Evolutionary conservation across 2,113 vertebrate genomes (phyloP), one percentile per base, ranked within the genome.

Genomic region (Acanthisitta chloris): DNA sequence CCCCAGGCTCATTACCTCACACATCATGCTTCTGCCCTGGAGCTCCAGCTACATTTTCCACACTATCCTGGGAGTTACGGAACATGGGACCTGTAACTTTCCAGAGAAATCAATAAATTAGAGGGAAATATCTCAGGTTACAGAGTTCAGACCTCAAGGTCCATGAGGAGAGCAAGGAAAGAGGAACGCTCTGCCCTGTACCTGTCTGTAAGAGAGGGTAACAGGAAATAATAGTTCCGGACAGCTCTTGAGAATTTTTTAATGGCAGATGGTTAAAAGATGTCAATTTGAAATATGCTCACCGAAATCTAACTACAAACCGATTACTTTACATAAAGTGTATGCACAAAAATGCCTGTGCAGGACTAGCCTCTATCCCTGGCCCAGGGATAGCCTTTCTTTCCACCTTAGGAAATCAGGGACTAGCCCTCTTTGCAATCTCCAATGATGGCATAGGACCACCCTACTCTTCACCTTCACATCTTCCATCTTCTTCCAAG

Each of bases 11-110:
- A 58, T 49, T 17, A 88, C n/a, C 17, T 80, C 1, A 1, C 4
- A 20, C 64, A 52, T 36, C 36, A 51, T 10, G 0, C 24, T 64
- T 67, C 72, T 46, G 65, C 82, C 78, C 74, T 55, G 92, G 82
- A 90, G 84, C 89, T 92, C 80, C 94, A 94, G 85, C 80, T 89
- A 77, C 66, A 40, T 96, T 95, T 95, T 96, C 81, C 95, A 91
- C 61, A 33, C 57, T 76, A 40, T 19, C 42, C 62, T 80, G 69
- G 5, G 29, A 92, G 69, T 80, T 85, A 90, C 2, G 31, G 91
- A 93, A 81, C 33, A 82, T 2, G 26, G 36, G 48, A 66, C 17
- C 49, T 45, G n/a, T 65, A 96, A 73, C 72, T 78, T 95, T 79
- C 57, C 93, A 93, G 31, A 83, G 46, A 92, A 82, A 67, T 58